phyloP scores from a whole-genome alignment of 1,140 invertebrate genomes.

The Gonatopus flavifemur region DNA sequence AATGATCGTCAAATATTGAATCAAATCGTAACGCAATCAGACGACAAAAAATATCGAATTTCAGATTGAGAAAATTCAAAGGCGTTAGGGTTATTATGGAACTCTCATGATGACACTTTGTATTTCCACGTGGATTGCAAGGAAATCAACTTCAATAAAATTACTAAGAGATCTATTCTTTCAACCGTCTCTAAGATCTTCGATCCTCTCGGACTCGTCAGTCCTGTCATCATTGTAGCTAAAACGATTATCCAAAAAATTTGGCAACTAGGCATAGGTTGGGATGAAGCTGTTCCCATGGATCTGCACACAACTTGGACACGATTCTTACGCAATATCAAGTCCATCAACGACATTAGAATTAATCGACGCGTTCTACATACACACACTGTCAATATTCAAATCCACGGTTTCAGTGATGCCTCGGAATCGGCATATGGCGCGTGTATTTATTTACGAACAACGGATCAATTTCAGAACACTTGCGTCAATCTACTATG shows the following conservation, averaged over 20 bases:
- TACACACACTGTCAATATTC: not conserved
- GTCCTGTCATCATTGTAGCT: too few relatives aligned
- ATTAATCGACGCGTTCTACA: not conserved
- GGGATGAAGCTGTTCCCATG: constrained; percentile 11
- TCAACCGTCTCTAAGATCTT: constrained; percentile 15
- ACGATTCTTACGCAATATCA: not conserved
- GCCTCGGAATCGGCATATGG: constrained; percentile 25
- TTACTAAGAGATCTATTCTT: constrained; percentile 14
- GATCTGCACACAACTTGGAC: not conserved
- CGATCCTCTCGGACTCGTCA: too few relatives aligned
- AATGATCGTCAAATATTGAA: too few relatives aligned
- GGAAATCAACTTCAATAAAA: not conserved
- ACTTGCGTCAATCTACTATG: constrained; percentile 19
- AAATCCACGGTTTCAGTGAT: constrained; percentile 29
- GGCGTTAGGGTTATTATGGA: constrained; percentile 25
- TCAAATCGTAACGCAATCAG: too few relatives aligned
- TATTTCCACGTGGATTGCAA: not conserved
- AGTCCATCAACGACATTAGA: not conserved
- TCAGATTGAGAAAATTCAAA: constrained; percentile 15
- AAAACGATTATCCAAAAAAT: too few relatives aligned
- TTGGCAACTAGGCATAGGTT: too few relatives aligned
- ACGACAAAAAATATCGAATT: too few relatives aligned
- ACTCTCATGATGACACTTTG: constrained; percentile 7
- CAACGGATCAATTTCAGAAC: not conserved
- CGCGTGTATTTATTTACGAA: constrained; percentile 21